Base-by-base conservation (phyloP, 2,888 invertebrate genomes). In the Caenorhabditis imperialis region DNA sequence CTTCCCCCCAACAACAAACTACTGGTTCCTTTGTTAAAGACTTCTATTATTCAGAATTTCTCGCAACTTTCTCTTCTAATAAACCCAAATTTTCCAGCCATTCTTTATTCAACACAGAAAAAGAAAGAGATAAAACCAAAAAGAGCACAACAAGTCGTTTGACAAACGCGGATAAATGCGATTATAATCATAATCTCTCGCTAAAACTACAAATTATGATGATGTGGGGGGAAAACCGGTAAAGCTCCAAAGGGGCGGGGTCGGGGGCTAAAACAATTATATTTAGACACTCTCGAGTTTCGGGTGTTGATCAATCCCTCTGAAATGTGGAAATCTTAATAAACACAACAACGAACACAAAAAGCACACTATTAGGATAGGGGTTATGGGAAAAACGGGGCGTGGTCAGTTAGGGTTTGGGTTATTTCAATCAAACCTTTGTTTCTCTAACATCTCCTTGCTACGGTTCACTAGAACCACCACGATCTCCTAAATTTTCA, bases 381-480 rank as follows among this genome's bases (percentile, higher is more conserved):
- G 14, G 22, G 37, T 14, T 16, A 23, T 18, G 35, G 14, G 22
- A 38, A 35, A 23, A 37, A 20, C 18, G 18, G 16, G 23, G 10
- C 22, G 18, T 5, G 20, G 37, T 37, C 42, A 8, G 42, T 3
- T 18, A 23, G 10, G 30, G 18, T 23, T 22, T 16, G 23, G 22
- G 27, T 47, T 4, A 47, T 8, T 22, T 47, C n/a, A n/a, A n/a
- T 23, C 60, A 40, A 37, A 62, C 62, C 62, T 62, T 14, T 18
- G 33, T 12, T 45, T 65, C n/a, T 65, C 63, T 55, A 65, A 33
- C 40, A 55, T 45, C 50, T 65, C 65, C 57, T 38, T 62, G 4
- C 53, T 33, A 38, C 57, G 65, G 50, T 65, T 57, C 1, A 50
- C 55, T 65, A 65, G 48, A 22, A 65, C 63, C 63, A 65, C 63